Base-by-base conservation (phyloP, 2,888 invertebrate genomes). In the Tetheella fluctuosa region DNA sequence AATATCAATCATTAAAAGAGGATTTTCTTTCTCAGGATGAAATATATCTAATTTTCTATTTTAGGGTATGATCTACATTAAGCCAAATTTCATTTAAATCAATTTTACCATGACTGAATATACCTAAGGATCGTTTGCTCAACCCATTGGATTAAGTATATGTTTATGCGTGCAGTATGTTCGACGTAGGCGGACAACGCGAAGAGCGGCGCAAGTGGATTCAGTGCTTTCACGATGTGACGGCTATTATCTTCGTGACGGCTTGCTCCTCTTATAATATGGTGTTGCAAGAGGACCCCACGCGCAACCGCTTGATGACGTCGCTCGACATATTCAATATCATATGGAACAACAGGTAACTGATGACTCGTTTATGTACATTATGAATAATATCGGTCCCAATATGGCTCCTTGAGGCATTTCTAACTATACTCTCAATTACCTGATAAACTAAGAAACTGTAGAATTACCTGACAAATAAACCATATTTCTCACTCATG, bases 171-270 rank as follows among this genome's bases (percentile, higher is more conserved):
- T 34, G 13, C 83, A 91, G 99, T 93, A 99, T 99, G 99, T 99
- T 99, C 94, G 99, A 99, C 94, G 99, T 99, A 80, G 99, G 99
- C 79, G 99, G 99, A 17, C 99, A 99, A 93, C 95, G 99, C 73
- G 99, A 99, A 94, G 99, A 99, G 94, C 95, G 99, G 75, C 96
- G 99, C 89, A 99, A 99, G 93, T 99, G 99, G 99, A 99, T 99
- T 93, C 99, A 99, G 94, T 99, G 99, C 94, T 99, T 99, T 95
- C 99, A 99, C 94, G 99, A 99, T 94, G 99, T 99, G 83, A 99
- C 99, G 71, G 99, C 99, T 91, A 99, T 99, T 93, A 99, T 99
- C 87, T 99, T 99, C 94, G 99, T 99, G 88, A 99, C 99, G 81
- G 99, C 99, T 70, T 99, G 99, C 94, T 99, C 99, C 94, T 99